Evolutionary conservation across 2,113 vertebrate species (phyloP).

Genomic region (Thamnaconus septentrionalis): DNA sequence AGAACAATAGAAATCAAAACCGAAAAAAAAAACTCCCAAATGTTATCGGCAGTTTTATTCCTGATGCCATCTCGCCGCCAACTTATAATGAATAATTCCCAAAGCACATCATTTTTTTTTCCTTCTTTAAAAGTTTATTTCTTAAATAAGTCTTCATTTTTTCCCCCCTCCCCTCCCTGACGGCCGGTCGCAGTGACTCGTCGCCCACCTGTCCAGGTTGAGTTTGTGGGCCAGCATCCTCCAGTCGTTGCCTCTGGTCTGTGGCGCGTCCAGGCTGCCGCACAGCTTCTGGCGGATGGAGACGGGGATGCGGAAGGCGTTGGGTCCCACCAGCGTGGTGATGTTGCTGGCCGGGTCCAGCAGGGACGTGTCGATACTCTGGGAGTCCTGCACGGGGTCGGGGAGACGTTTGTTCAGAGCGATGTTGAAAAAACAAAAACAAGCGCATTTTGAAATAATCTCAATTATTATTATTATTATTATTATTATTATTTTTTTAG

Average conservation of each 20-base stretch:
- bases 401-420: neutral
- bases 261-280: conserved; percentile 94
- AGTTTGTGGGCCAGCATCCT: conserved; percentile 97
- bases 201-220: conserved; percentile 90
- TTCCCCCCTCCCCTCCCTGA: neutral
- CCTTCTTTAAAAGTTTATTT: too few species aligned
- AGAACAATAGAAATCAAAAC: conserved; percentile 17
- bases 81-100: neutral
- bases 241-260: conserved; percentile 98
- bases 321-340: conserved; percentile 90
- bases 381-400: conserved; percentile 80
- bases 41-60: conserved; percentile 2
- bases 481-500: too few species aligned
- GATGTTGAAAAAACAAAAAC: too few species aligned
- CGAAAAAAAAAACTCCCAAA: conserved; percentile 8
- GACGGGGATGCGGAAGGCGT: conserved; percentile 94
- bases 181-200: too few species aligned
- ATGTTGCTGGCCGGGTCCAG: conserved; percentile 87
- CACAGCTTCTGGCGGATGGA: conserved; percentile 96
- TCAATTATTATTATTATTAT: too few species aligned
- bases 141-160: neutral
- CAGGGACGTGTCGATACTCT: conserved; percentile 85
- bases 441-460: too few species aligned
- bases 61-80: conserved; percentile 1
- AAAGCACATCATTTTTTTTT: neutral